Percentiles rank a stretch among this genome's conserved stretches.
Conservation (phyloP, 2,797 vertebrate genomes). For the Channallabes apus region DNA sequence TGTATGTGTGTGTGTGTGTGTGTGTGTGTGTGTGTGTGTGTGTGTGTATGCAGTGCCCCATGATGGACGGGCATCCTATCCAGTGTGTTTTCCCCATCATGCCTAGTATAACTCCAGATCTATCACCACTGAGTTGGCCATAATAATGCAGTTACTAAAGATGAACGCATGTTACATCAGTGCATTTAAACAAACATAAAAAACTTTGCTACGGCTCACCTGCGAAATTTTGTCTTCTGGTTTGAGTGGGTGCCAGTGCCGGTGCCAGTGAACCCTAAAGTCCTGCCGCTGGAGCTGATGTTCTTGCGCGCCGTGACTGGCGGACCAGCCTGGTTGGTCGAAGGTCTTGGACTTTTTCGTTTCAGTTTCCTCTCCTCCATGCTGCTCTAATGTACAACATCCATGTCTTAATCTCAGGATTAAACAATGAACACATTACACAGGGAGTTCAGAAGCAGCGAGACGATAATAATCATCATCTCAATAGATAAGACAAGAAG, state of each 20-base stretch:
- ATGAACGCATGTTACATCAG: not conserved
- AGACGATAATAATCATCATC: not conserved
- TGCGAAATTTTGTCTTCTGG: constrained; percentile 84
- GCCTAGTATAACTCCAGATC: not conserved
- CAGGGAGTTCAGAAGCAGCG: not conserved
- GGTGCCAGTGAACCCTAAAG: constrained; percentile 75
- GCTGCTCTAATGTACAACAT: not conserved
- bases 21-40: too few species aligned
- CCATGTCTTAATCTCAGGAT: not conserved
- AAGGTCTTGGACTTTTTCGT: constrained; percentile 85
- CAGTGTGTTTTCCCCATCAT: not conserved
- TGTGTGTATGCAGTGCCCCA: not conserved
- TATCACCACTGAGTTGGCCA: too few species aligned
- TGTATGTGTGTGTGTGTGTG: too few species aligned
- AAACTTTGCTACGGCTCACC: constrained; percentile 64
- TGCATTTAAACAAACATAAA: too few species aligned
- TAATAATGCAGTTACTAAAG: not conserved
- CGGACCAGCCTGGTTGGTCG: constrained; percentile 76
- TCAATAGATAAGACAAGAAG: not conserved
- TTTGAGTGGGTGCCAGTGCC: constrained; percentile 72
- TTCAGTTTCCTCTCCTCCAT: constrained; percentile 95
- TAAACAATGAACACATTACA: not conserved
- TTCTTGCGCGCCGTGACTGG: constrained; percentile 78
- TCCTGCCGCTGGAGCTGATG: constrained; percentile 75
- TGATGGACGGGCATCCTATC: not conserved